A percentile compares a stretch with the other conserved stretches of the same genome.
Conservation (phyloP, 2,888 invertebrate genomes). For the Amphipyra tragopoginis region DNA sequence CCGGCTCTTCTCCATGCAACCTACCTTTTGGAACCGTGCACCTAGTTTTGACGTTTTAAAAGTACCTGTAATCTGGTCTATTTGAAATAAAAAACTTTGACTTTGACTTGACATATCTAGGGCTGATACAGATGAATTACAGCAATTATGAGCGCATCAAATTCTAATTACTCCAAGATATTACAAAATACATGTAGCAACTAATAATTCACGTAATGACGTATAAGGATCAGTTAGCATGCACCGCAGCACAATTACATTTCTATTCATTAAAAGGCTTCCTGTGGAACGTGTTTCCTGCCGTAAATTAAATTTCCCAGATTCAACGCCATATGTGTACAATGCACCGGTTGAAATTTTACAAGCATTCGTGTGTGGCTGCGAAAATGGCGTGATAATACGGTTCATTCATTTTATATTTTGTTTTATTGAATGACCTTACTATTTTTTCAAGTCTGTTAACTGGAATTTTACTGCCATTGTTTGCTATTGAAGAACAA, state of each 20-base stretch:
- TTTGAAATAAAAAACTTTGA: too few species aligned
- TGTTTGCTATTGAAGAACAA: too few species aligned
- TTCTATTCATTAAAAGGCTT: slow-evolving; percentile 61
- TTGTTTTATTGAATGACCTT: not conserved
- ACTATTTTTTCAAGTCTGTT: too few species aligned
- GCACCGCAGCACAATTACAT: slow-evolving; percentile 54
- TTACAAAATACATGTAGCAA: not conserved
- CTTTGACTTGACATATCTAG: too few species aligned
- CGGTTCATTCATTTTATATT: slow-evolving; percentile 1
- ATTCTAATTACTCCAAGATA: slow-evolving; percentile 7
- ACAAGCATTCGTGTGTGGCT: slow-evolving; percentile 33
- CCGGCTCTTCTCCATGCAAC: too few species aligned
- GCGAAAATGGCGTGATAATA: slow-evolving; percentile 13
- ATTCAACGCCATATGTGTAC: slow-evolving; percentile 53
- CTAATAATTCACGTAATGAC: slow-evolving; percentile 14
- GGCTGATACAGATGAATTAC: too few species aligned
- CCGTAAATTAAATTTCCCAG: slow-evolving; percentile 63
- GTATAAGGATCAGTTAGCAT: slow-evolving; percentile 44
- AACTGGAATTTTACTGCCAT: too few species aligned
- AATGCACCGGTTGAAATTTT: slow-evolving; percentile 55
- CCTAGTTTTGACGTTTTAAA: too few species aligned
- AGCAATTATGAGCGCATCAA: too few species aligned
- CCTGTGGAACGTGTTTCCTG: slow-evolving; percentile 53
- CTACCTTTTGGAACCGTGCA: too few species aligned
- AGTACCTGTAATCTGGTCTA: too few species aligned